phyloP scores from a whole-genome alignment of 2,888 invertebrate genomes.

The Meteorus colon region DNA sequence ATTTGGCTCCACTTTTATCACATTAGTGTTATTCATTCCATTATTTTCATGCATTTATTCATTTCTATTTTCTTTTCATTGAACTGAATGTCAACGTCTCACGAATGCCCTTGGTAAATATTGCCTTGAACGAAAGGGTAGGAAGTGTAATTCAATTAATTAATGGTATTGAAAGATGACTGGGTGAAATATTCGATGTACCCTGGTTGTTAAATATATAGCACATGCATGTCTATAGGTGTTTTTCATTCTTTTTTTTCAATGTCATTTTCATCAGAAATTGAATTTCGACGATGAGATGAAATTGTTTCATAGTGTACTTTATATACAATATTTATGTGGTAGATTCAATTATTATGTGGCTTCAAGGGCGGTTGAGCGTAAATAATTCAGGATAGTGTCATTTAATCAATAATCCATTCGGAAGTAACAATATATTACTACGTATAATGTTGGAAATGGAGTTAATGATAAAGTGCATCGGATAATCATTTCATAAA shows the following conservation, averaged over 20 bases:
- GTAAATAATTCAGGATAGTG: too few species aligned
- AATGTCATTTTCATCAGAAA: neutral
- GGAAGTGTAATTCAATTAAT: slow-evolving; percentile 2
- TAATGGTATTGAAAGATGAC: neutral
- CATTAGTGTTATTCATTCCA: too few species aligned
- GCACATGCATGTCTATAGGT: neutral
- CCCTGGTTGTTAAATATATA: neutral
- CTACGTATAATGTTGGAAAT: too few species aligned
- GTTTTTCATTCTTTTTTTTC: neutral
- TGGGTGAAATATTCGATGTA: neutral
- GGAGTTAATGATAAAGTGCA: neutral
- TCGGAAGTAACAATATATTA: too few species aligned
- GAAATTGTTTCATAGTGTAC: neutral
- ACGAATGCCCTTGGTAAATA: neutral
- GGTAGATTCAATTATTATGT: neutral
- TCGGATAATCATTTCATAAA: neutral
- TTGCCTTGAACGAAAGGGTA: neutral
- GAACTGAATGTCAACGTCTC: neutral
- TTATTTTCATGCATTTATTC: neutral
- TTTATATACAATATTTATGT: neutral
- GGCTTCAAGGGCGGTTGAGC: neutral
- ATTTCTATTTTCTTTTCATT: neutral
- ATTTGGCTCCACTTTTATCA: too few species aligned
- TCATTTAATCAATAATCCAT: too few species aligned
- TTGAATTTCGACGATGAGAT: neutral